Evolutionary conservation across 2,888 invertebrate genomes (phyloP).

Genomic region (Caradrina kadenii): DNA sequence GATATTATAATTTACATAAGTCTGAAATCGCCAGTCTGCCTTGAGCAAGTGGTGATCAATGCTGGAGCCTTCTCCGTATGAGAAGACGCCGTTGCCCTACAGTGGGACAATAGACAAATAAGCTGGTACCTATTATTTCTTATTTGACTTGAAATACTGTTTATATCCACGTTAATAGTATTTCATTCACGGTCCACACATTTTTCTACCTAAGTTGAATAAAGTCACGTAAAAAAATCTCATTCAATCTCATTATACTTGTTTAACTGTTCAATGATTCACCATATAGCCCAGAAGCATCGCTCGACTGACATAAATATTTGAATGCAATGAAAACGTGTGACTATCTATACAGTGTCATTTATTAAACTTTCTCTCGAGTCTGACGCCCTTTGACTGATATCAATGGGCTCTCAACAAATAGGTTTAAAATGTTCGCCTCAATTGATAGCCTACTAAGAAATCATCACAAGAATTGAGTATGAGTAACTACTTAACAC

Average conservation of each 20-base stretch:
- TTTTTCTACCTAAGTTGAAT: not conserved
- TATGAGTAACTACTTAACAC: slow-evolving; percentile 60
- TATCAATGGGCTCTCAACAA: slow-evolving; percentile 70
- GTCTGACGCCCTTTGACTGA: slow-evolving; percentile 71
- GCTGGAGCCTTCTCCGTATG: too few relatives aligned
- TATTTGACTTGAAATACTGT: not conserved
- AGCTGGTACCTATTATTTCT: too few relatives aligned
- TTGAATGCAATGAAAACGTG: slow-evolving; percentile 70
- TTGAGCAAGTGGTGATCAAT: too few relatives aligned
- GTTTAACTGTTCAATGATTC: slow-evolving; percentile 49
- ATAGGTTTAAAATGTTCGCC: slow-evolving; percentile 65
- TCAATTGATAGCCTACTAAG: slow-evolving; percentile 66
- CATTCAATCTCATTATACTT: not conserved
- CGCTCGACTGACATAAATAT: slow-evolving; percentile 69
- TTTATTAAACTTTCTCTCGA: slow-evolving; percentile 77
- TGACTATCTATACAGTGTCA: slow-evolving; percentile 66
- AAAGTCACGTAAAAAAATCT: not conserved
- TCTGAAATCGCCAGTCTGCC: too few relatives aligned
- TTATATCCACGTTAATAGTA: not conserved
- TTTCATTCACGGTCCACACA: not conserved
- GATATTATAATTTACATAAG: too few relatives aligned
- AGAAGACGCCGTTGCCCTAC: too few relatives aligned
- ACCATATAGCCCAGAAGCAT: slow-evolving; percentile 58
- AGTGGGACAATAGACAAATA: too few relatives aligned
- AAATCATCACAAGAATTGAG: slow-evolving; percentile 60